Conservation (phyloP, 1,140 invertebrate species). For the Drosophila obscura region DNA sequence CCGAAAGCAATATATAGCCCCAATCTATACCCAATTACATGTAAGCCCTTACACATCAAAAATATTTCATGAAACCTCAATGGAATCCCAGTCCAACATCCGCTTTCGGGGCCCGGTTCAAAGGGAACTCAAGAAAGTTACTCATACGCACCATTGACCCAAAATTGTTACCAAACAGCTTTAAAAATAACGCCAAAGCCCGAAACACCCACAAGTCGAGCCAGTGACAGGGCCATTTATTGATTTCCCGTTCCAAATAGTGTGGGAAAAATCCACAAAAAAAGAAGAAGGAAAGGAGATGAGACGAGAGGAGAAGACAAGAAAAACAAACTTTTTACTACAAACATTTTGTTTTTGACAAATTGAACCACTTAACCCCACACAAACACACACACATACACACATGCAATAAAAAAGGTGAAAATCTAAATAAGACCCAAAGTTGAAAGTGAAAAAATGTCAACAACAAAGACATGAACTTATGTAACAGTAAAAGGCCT, state of each 20-base stretch:
- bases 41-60: background rate
- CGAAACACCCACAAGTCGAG: conserved; percentile 28
- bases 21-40: too few relatives aligned
- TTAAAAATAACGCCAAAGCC: conserved; percentile 19
- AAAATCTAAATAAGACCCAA: conserved; percentile 48
- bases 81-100: conserved; percentile 16
- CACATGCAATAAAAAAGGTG: conserved; percentile 22
- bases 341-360: conserved; percentile 35
- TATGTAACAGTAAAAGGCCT: conserved; percentile 41
- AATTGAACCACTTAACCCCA: conserved; percentile 47
- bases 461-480: conserved; percentile 33
- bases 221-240: conserved; percentile 45
- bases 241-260: conserved; percentile 50
- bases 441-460: conserved; percentile 47
- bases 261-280: conserved; percentile 29
- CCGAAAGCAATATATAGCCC: too few relatives aligned
- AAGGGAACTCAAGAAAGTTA: conserved; percentile 29
- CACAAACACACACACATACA: background rate
- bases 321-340: conserved; percentile 33
- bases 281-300: conserved; percentile 10
- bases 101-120: background rate
- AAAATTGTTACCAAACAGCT: conserved; percentile 33
- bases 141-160: conserved; percentile 70
- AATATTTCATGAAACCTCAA: conserved; percentile 11
- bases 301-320: conserved; percentile 7